These are phyloP conservation scores for Trissolcus japonicus DNA, from an alignment of 2,888 invertebrate species.

Conservation along the genomic window DNA sequence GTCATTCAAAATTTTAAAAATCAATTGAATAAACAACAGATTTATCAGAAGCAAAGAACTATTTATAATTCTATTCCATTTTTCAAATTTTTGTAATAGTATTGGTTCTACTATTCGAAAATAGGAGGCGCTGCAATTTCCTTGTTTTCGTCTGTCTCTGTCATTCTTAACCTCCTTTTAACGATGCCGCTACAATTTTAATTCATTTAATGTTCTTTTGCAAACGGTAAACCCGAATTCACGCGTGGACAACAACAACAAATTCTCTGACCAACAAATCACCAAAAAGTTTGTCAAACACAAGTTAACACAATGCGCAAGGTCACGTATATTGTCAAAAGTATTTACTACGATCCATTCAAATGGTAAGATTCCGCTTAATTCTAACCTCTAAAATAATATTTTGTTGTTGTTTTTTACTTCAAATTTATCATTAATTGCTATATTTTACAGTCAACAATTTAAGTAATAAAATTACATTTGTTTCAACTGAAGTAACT, in stretches of 20 bases:
- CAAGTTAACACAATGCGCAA: background rate
- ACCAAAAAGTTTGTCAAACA: background rate
- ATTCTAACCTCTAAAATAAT: slow-evolving; percentile 51
- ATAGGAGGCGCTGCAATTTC: background rate
- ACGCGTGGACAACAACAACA: background rate
- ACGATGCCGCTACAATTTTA: background rate
- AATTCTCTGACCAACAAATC: background rate
- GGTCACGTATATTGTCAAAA: slow-evolving; percentile 2
- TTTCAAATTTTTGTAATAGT: too few species aligned
- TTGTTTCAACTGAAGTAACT: background rate
- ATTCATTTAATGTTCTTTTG: background rate
- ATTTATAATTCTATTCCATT: too few species aligned
- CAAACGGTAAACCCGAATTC: background rate
- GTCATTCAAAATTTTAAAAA: too few species aligned
- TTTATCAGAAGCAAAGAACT: too few species aligned
- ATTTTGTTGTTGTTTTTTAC: background rate
- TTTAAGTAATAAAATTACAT: background rate
- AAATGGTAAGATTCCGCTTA: slow-evolving; percentile 81
- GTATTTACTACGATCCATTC: slow-evolving; percentile 85
- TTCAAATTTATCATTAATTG: too few species aligned
- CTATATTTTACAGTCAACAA: too few species aligned
- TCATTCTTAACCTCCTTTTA: too few species aligned
- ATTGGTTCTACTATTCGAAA: background rate
- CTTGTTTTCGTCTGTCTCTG: background rate
- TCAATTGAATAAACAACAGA: too few species aligned